Evolutionary conservation across 1,140 invertebrate species (phyloP).

Genomic region (Sarcophaga bullata): DNA sequence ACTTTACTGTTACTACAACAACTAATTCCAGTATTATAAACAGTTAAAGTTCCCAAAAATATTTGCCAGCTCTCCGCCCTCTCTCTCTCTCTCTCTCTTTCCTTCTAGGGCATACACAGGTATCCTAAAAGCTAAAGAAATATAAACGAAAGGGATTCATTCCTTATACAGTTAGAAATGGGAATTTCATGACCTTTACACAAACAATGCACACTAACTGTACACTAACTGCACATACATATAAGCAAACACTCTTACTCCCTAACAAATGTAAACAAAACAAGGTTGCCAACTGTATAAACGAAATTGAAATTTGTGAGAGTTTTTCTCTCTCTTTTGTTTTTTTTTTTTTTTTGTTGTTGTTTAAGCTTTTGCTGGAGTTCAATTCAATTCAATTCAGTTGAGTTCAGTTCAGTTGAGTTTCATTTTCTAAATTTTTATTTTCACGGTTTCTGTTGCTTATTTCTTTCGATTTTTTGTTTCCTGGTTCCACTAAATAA

Average conservation of each 20-base stretch:
- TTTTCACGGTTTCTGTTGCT: too few relatives aligned
- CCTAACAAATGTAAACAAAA: not conserved
- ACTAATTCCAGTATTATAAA: not conserved
- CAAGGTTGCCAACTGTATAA: not conserved
- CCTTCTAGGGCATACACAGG: not conserved
- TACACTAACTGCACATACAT: not conserved
- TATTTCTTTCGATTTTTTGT: not conserved
- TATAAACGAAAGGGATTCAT: not conserved
- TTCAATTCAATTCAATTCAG: too few relatives aligned
- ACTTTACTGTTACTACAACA: not conserved
- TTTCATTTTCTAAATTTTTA: too few relatives aligned
- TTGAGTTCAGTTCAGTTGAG: too few relatives aligned
- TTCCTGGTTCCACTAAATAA: not conserved
- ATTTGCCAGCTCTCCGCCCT: too few relatives aligned
- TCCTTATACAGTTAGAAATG: not conserved
- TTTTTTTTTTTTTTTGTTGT: too few relatives aligned
- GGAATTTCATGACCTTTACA: slow-evolving; percentile 10
- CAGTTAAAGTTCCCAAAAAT: not conserved
- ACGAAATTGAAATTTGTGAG: not conserved
- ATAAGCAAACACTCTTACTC: not conserved
- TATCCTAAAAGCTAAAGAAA: not conserved
- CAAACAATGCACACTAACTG: not conserved
- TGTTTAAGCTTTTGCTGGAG: too few relatives aligned
- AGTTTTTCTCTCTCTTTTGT: too few relatives aligned
- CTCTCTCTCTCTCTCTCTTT: too few relatives aligned